Percentiles rank a stretch among this genome's conserved stretches.
These are phyloP conservation scores for Echinops telfairi DNA, from an alignment of 2,113 vertebrate genomes.

Conservation along the genomic window DNA sequence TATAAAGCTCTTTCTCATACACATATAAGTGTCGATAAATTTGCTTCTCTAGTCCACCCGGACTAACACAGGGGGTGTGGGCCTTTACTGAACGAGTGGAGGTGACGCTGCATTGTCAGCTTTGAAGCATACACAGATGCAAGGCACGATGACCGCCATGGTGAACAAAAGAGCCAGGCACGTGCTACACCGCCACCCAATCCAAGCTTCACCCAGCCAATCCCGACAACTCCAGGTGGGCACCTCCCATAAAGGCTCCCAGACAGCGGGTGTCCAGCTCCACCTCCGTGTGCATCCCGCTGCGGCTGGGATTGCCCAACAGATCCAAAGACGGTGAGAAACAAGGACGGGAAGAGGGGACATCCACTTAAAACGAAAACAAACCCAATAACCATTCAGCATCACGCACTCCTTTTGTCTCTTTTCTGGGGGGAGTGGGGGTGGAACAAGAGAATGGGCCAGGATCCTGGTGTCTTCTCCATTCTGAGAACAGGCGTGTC, in stretches of 20 bases:
- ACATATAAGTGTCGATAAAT: no score
- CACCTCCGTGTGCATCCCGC: fast-evolving
- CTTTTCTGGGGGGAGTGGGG: not conserved
- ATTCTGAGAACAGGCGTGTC: not conserved
- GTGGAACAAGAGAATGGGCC: not conserved
- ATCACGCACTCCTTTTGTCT: not conserved
- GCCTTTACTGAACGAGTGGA: not conserved
- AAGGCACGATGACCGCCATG: fast-evolving
- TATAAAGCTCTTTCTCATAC: no score
- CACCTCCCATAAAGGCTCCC: not conserved
- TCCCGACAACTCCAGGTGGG: not conserved
- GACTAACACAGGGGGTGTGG: no score
- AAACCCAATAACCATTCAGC: not conserved
- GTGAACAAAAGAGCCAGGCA: not conserved
- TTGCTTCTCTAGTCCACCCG: no score
- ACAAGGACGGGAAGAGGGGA: not conserved
- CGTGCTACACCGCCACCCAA: not conserved
- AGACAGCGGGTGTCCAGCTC: not conserved
- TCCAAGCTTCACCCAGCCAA: not conserved
- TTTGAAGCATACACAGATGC: not conserved
- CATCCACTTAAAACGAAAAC: no score
- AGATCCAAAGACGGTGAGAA: not conserved
- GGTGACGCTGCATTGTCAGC: not conserved
- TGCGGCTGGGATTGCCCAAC: no score
- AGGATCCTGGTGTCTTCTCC: not conserved